Percentiles rank a stretch among this genome's conserved stretches.
Evolutionary conservation across 1,140 invertebrate species (phyloP).

Genomic region (Antheraea pernyi): DNA sequence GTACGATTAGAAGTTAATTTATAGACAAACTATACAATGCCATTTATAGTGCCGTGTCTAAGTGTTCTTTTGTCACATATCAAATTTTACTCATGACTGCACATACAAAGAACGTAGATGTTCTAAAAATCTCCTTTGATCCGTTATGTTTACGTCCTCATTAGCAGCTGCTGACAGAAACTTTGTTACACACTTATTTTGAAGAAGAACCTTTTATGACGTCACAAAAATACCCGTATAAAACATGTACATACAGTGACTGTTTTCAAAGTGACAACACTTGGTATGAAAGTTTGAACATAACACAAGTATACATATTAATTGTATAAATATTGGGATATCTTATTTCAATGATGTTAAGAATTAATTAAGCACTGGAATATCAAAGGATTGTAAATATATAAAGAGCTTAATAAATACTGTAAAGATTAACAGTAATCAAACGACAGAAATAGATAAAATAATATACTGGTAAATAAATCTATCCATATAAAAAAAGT

Average conservation of each 20-base stretch:
- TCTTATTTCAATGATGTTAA: neutral
- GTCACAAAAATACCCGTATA: no score
- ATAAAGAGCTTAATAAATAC: no score
- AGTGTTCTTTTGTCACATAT: neutral
- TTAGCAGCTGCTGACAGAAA: conserved; percentile 30
- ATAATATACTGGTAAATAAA: no score
- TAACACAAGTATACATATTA: no score
- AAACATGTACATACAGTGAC: neutral
- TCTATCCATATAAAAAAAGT: no score
- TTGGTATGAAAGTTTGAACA: neutral
- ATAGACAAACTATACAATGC: neutral
- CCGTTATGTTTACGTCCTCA: conserved; percentile 34
- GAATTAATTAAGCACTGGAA: neutral
- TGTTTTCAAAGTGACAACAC: neutral
- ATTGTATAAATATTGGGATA: neutral
- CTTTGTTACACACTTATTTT: neutral
- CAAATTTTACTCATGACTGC: neutral
- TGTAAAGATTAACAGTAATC: no score
- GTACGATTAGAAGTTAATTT: neutral
- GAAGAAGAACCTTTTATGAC: neutral
- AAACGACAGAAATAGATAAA: no score
- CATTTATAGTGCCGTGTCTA: neutral
- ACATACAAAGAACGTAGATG: neutral
- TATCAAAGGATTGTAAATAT: neutral
- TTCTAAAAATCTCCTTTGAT: conserved; percentile 28